Evolutionary conservation across 2,113 vertebrate species (phyloP), one percentile per base, ranked within the genome.

Genomic region (Machaerirhynchus nigripectus): DNA sequence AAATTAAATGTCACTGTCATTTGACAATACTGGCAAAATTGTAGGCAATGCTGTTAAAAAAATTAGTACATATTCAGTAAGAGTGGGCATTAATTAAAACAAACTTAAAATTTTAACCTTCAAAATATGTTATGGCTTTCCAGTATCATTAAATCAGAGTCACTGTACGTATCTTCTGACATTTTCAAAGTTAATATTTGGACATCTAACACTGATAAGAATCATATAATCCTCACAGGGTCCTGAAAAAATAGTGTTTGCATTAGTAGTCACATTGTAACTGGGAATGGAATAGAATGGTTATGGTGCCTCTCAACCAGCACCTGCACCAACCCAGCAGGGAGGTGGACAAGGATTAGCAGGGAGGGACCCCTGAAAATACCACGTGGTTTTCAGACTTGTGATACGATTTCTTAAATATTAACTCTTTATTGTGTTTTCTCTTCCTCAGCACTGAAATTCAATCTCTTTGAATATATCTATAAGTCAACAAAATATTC

Each of bases 131-230:
- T 90, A 64, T 6, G 5, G 53, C 11, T 84, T 82, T 63, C 68
- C 46, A 52, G 69, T 8, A 87, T 79, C 57, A 60, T 82, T 64
- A 89, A 77, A 81, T 74, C 37, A 81, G 40, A 59, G 53, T 44
- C 44, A 68, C 37, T 16, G 2, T 22, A 7, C 60, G n/a, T 30
- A 79, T 76, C 37, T 69, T 75, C 31, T 89, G 78, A 85, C 20
- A 87, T 79, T 96, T 94, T 80, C 14, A 57, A 50, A 83, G 78
- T 42, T 64, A 79, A n/a, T 82, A 79, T 94, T 83, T 89, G 40
- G 44, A 87, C 61, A 89, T 37, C 44, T 75, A 94, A 82, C 31
- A 61, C 37, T 67, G 64, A 75, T 79, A 75, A 71, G 40, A 87
- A 75, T 42, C 82, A 69, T 27, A 42, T 22, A 46, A 84, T 71